Conservation (phyloP, 2,888 invertebrate species). For the Pristionchus arcanus region DNA sequence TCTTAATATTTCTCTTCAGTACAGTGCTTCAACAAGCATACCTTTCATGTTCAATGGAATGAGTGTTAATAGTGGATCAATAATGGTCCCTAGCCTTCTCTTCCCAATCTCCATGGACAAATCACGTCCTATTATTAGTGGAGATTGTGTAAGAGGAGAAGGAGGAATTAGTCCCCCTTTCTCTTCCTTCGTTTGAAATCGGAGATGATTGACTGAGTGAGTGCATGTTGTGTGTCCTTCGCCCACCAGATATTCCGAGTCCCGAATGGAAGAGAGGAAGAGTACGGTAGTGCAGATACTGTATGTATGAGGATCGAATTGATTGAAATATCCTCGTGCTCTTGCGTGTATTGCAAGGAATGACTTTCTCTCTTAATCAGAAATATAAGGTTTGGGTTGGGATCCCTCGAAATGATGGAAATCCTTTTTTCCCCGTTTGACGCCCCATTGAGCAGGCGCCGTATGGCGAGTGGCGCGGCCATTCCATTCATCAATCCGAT, state of each 20-base stretch:
- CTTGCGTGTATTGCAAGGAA: not conserved
- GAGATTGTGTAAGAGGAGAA: constrained; percentile 20
- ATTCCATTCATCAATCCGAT: constrained; percentile 40
- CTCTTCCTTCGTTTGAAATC: not conserved
- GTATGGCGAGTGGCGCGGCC: not conserved
- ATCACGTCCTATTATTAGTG: constrained; percentile 42
- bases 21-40: no score
- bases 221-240: constrained; percentile 28
- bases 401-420: not conserved
- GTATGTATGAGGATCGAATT: not conserved
- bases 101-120: not conserved
- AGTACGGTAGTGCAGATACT: not conserved
- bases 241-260: not conserved
- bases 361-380: no score
- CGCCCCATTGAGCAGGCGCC: not conserved
- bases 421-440: not conserved
- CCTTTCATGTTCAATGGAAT: no score
- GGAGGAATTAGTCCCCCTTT: constrained; percentile 35
- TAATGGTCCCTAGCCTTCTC: not conserved
- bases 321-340: not conserved
- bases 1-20: not conserved
- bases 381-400: not conserved
- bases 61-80: no score
- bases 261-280: not conserved
- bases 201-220: constrained; percentile 47